phyloP scores from a whole-genome alignment of 2,888 invertebrate genomes.

The Lasioglossum pauxillum region DNA sequence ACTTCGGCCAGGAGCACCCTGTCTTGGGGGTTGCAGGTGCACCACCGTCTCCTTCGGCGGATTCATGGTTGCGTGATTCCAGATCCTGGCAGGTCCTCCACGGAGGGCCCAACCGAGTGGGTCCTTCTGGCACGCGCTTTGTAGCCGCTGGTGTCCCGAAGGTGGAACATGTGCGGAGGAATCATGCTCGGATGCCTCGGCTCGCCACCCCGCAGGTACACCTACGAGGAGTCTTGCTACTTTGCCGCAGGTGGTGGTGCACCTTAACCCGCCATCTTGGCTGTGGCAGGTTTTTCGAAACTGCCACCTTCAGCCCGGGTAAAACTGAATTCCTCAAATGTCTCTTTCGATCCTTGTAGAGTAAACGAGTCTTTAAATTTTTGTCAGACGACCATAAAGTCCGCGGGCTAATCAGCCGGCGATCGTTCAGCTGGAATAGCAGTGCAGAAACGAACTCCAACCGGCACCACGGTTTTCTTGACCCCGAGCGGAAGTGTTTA shows the following conservation, averaged over 20 bases:
- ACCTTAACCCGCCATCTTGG: slow-evolving; percentile 70
- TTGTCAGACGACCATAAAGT: background rate
- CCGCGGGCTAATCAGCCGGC: background rate
- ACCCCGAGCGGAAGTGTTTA: slow-evolving; percentile 54
- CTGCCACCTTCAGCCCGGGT: too few species aligned
- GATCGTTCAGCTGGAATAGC: background rate
- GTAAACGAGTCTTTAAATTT: too few species aligned
- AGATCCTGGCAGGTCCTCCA: slow-evolving; percentile 70
- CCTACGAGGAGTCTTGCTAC: slow-evolving; percentile 62
- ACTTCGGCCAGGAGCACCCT: slow-evolving; percentile 58
- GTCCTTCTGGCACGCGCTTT: slow-evolving; percentile 70
- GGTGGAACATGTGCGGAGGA: slow-evolving; percentile 80
- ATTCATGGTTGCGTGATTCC: slow-evolving; percentile 84
- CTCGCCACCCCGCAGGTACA: slow-evolving; percentile 77
- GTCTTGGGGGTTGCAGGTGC: slow-evolving; percentile 84
- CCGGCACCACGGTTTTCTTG: slow-evolving; percentile 24
- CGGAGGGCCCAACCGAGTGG: slow-evolving; percentile 55
- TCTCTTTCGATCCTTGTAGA: too few species aligned
- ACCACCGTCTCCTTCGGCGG: slow-evolving; percentile 77
- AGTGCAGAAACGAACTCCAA: slow-evolving; percentile 24
- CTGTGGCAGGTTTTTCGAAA: slow-evolving; percentile 53
- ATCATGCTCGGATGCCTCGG: slow-evolving; percentile 77
- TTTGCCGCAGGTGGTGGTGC: slow-evolving; percentile 79
- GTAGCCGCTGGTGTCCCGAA: slow-evolving; percentile 70
- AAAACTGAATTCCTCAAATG: too few species aligned